Conservation (phyloP, 2,888 invertebrate genomes). For the Pseudanteris insignis region DNA sequence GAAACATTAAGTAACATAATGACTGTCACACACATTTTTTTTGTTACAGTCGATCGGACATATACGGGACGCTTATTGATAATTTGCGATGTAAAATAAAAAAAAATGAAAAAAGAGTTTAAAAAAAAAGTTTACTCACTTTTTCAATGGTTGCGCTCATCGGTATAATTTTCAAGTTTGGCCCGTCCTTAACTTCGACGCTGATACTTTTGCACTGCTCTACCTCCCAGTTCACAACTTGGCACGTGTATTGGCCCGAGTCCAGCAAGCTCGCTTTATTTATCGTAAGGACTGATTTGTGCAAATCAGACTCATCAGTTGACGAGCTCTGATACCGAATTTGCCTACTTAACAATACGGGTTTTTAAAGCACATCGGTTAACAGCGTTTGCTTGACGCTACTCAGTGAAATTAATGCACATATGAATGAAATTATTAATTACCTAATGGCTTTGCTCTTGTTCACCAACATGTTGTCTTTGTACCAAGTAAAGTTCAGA, state of each 20-base stretch:
- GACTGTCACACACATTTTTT: conserved; percentile 7
- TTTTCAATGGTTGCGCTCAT: conserved; percentile 77
- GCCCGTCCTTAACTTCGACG: conserved; percentile 72
- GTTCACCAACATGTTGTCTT: conserved; percentile 80
- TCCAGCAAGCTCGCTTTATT: conserved; percentile 77
- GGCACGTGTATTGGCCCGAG: conserved; percentile 82
- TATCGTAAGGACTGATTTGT: conserved; percentile 78
- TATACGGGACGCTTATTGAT: not conserved
- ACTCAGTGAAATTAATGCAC: conserved; percentile 17
- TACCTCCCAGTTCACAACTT: conserved; percentile 76
- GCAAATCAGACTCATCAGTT: conserved; percentile 69
- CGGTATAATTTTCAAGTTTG: conserved; percentile 75
- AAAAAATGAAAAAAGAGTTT: not conserved
- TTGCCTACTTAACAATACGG: conserved; percentile 52
- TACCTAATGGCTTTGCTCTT: conserved; percentile 78
- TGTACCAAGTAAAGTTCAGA: conserved; percentile 83
- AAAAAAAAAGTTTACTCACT: conserved; percentile 64
- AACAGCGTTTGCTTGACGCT: not conserved
- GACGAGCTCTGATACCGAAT: conserved; percentile 66
- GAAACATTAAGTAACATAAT: conserved; percentile 6
- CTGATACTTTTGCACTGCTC: conserved; percentile 75
- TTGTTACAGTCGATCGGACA: conserved; percentile 13
- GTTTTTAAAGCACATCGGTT: conserved; percentile 12
- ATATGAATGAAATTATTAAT: conserved; percentile 32
- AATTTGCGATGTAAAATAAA: not conserved